These are phyloP conservation scores for Torymus aiolomorphi DNA, from an alignment of 2,888 invertebrate species.

Conservation along the genomic window DNA sequence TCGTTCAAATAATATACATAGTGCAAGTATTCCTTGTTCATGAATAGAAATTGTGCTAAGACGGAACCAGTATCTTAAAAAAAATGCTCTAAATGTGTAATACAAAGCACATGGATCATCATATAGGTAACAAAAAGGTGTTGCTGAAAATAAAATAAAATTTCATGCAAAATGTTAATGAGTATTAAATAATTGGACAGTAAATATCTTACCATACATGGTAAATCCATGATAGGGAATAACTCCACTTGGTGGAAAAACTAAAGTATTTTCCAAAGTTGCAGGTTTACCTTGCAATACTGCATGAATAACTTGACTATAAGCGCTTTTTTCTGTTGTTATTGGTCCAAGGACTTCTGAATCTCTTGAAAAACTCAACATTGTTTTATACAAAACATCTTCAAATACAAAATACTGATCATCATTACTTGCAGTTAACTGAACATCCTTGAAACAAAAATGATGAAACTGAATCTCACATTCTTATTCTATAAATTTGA, in stretches of 20 bases:
- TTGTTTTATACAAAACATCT: conserved; percentile 94
- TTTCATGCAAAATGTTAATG: conserved; percentile 25
- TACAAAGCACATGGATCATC: conserved; percentile 92
- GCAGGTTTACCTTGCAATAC: conserved; percentile 84
- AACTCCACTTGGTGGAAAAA: conserved; percentile 94
- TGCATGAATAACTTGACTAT: conserved; percentile 83
- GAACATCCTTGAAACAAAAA: conserved; percentile 83
- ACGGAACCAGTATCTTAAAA: conserved; percentile 93
- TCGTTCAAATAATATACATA: conserved; percentile 93
- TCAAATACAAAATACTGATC: conserved; percentile 99
- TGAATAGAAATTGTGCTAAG: conserved; percentile 95
- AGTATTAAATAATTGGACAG: conserved; percentile 3
- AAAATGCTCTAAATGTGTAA: conserved; percentile 93
- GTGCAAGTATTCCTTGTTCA: conserved; percentile 92
- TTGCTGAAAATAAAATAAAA: conserved; percentile 80
- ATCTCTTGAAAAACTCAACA: conserved; percentile 95
- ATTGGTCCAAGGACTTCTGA: conserved; percentile 86
- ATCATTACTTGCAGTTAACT: conserved; percentile 96
- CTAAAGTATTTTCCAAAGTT: conserved; percentile 82
- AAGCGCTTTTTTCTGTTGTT: conserved; percentile 77
- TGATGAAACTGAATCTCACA: neutral
- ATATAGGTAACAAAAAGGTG: conserved; percentile 95
- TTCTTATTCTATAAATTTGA: neutral
- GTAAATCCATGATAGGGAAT: conserved; percentile 98
- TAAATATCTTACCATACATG: conserved; percentile 88